These are phyloP conservation scores for Dipodomys merriami DNA, from an alignment of 2,113 vertebrate species.

Conservation along the genomic window DNA sequence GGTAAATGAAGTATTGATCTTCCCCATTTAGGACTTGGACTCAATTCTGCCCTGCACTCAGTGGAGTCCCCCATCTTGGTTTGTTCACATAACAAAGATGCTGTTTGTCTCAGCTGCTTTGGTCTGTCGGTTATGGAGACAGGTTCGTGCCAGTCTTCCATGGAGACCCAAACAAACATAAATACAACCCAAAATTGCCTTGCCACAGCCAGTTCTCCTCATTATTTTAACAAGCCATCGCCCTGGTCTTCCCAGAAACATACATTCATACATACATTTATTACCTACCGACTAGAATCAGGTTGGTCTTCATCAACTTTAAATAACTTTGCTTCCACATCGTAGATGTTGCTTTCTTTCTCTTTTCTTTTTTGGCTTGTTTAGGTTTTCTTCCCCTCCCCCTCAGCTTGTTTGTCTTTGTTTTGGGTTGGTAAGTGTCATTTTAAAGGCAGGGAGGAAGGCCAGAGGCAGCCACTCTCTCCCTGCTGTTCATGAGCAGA, in stretches of 20 bases:
- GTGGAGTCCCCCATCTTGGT: constrained; percentile 45
- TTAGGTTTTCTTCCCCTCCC: neutral
- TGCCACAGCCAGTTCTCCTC: neutral
- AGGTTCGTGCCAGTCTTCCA: neutral
- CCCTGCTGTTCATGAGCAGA: neutral
- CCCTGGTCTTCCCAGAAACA: neutral
- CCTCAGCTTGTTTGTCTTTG: neutral
- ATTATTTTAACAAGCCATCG: neutral
- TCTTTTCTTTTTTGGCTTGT: neutral
- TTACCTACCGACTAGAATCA: neutral
- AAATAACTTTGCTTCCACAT: neutral
- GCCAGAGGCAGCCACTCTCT: neutral
- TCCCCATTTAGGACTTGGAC: constrained; percentile 5
- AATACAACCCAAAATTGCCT: neutral
- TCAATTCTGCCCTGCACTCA: constrained; percentile 41
- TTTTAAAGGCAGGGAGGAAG: neutral
- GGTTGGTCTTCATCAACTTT: neutral
- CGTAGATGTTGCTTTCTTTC: neutral
- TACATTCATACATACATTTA: too few species aligned
- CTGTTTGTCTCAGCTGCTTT: constrained; percentile 8
- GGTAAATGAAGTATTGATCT: constrained; percentile 68
- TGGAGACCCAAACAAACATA: neutral
- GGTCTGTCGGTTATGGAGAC: neutral
- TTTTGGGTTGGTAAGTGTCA: neutral
- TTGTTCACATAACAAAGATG: constrained; percentile 53